These are phyloP conservation scores for Atlantisia rogersi DNA, from an alignment of 2,113 vertebrate species.

Conservation along the genomic window DNA sequence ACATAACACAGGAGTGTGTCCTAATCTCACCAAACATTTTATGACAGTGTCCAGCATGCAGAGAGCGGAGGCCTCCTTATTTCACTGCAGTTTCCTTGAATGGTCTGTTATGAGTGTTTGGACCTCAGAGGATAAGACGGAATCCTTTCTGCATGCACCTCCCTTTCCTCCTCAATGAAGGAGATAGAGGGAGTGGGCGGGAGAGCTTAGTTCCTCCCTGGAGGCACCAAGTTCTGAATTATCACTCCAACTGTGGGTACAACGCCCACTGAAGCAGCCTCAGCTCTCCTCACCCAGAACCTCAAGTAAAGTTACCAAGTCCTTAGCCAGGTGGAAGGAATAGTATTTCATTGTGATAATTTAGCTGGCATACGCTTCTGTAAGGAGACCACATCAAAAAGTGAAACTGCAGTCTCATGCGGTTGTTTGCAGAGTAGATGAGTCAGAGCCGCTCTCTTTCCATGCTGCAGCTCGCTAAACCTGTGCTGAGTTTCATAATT, in stretches of 20 bases:
- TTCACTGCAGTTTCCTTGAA: background rate
- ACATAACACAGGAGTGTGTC: background rate
- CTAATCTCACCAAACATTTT: background rate
- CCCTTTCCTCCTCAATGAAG: background rate
- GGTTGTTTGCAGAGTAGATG: slow-evolving; percentile 39
- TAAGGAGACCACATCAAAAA: slow-evolving; percentile 58
- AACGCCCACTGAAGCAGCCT: background rate
- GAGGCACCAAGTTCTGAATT: background rate
- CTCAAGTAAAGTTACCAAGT: background rate
- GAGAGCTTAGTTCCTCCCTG: background rate
- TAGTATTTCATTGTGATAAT: background rate
- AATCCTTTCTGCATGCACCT: background rate
- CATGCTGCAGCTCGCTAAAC: background rate
- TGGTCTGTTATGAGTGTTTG: background rate
- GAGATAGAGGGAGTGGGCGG: background rate
- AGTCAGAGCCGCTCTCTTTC: slow-evolving; percentile 45
- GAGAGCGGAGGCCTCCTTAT: background rate
- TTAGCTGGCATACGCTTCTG: background rate
- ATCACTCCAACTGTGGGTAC: background rate
- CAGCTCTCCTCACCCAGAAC: background rate
- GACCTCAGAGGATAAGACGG: background rate
- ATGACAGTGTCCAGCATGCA: background rate
- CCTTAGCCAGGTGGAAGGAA: slow-evolving; percentile 19
- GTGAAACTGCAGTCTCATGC: slow-evolving; percentile 63
- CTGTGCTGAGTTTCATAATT: background rate